These are phyloP conservation scores for Orgyia antiqua DNA, from an alignment of 2,888 invertebrate species.

Conservation along the genomic window DNA sequence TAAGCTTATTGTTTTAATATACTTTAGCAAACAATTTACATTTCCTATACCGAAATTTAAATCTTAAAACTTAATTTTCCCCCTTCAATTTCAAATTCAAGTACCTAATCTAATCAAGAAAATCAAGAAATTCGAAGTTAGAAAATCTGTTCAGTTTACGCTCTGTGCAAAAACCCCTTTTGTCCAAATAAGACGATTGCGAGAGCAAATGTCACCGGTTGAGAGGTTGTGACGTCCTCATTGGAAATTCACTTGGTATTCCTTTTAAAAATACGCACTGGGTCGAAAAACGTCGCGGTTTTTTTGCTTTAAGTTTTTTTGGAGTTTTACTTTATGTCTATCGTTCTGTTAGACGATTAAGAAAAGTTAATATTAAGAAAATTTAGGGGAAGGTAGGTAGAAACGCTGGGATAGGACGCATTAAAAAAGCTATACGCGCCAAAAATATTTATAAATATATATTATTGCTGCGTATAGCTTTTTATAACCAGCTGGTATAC, in stretches of 20 bases:
- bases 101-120: constrained; percentile 53
- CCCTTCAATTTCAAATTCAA: constrained; percentile 50
- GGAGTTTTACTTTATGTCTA: too few species aligned
- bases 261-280: constrained; percentile 32
- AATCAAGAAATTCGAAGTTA: constrained; percentile 38
- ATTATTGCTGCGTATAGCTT: too few species aligned
- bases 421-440: too few species aligned
- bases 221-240: constrained; percentile 63
- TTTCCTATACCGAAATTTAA: constrained; percentile 13
- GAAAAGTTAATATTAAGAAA: too few species aligned
- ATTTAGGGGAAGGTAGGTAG: too few species aligned
- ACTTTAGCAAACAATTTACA: constrained; percentile 14
- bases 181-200: constrained; percentile 64
- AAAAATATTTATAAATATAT: too few species aligned
- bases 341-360: too few species aligned
- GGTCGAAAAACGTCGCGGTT: constrained; percentile 18
- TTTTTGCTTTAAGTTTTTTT: too few species aligned
- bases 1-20: too few species aligned
- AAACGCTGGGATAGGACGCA: too few species aligned
- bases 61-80: constrained; percentile 26
- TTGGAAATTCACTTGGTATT: constrained; percentile 57
- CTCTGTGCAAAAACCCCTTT: constrained; percentile 58
- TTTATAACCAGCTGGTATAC: too few species aligned
- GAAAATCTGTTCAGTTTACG: constrained; percentile 40
- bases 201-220: constrained; percentile 59